Evolutionary conservation across 2,113 vertebrate species (phyloP), one percentile per base, ranked within the genome.

Genomic region (Gadus chalcogrammus): DNA sequence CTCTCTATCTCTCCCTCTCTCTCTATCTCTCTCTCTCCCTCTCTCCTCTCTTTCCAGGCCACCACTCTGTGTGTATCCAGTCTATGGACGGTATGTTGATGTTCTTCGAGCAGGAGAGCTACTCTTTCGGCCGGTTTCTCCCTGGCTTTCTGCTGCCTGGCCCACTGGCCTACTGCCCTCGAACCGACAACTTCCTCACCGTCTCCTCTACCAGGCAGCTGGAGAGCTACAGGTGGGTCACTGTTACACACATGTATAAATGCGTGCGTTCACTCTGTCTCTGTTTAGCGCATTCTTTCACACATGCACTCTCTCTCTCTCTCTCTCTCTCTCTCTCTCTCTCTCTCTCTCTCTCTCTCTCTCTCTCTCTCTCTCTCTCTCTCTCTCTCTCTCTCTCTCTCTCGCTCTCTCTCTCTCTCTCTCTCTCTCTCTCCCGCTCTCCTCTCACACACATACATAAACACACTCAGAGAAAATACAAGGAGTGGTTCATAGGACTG

Each of bases 81-180:
- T 99, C 96, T 17, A 92, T 98, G 94, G 97, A 99, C 68, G 97
- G 97, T 60, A 97, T 99, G 95, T 92, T 99, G 62, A 98, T 97
- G 94, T 88, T 99, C 76, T 98, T 99, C 78, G 97, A 99, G 81
- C 97, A 99, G 90, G 97, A 99, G 87, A 98, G 95, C 79, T 99
- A 94, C 13, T 93, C 95, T 38, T 99, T 98, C 75, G 95, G 97
- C 5, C 87, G 96, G 12, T 99, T 96, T 80, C 91, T 99, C 16
- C 96, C 97, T 0, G 95, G 94, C 5, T 98, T 95, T 85, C 92
- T 99, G 77, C 88, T 99, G 65, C 96, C 96, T 0, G 96, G 97
- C n/a, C 95, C 97, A 0, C 82, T 99, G 72, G 75, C 90, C 59
- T 98, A 99, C 90, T 96, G 94, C 80, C 73, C 90, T 58, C 93